Base-by-base conservation (phyloP, 2,888 invertebrate genomes). In the Sicus ferrugineus region DNA sequence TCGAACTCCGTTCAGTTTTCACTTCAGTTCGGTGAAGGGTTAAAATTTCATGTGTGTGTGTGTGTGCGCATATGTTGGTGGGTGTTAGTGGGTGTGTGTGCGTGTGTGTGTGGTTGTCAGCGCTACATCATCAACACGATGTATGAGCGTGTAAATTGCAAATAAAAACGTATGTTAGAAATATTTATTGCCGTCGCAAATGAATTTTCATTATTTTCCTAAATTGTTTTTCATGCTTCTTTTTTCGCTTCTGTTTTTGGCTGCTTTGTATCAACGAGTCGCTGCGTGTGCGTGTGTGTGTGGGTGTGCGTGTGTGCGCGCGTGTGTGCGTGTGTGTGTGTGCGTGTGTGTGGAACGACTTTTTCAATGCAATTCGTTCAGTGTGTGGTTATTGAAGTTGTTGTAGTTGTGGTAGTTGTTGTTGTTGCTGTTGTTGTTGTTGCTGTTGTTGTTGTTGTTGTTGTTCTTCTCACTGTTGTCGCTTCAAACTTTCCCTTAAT, bases 121-220 rank as follows among this genome's bases (percentile, higher is more conserved):
- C 9, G 38, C 5, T 26, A 38, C 65, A 66, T 54, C 64, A n/a
- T n/a, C n/a, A 34, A 16, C 50, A 46, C 46, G 48, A 67, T 67
- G 48, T 67, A 67, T 31, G 67, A 67, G 46, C 67, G 67, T 67
- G 67, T 23, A 67, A 67, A 67, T 67, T 67, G 67, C 67, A 59
- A 50, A 67, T 67, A 67, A 67, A 67, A 67, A 48, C 67, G 67
- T 67, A 67, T 81, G 80, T 78, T 80, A 77, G 78, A 82, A 79
- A 80, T 82, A 81, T 81, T 81, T 81, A 81, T 81, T 81, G 75
- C 82, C 82, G 80, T 82, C 81, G 75, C 81, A 80, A 81, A 82
- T 82, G 79, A 67, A 67, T 38, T 67, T 67, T 67, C 67, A 67
- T 67, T 67, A 66, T 58, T 66, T 66, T 66, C 66, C 56, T 66